phyloP scores from a whole-genome alignment of 2,888 invertebrate species.

The Perizoma affinitatum region DNA sequence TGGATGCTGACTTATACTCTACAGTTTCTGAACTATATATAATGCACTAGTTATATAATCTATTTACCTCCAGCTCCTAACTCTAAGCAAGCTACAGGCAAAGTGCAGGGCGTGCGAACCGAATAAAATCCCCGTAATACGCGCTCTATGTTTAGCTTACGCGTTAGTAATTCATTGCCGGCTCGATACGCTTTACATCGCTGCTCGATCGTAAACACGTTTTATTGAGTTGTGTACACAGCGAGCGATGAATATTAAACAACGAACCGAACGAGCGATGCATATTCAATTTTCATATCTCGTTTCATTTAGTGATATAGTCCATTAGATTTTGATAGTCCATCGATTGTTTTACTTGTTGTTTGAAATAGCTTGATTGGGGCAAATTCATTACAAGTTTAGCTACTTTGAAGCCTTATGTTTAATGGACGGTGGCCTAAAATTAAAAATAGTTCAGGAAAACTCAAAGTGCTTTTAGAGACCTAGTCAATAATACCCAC shows the following conservation, averaged over 20 bases:
- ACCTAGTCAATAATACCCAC: too few species aligned
- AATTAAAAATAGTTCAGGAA: too few species aligned
- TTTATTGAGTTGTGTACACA: constrained; percentile 68
- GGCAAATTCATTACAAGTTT: too few species aligned
- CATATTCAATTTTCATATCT: constrained; percentile 65
- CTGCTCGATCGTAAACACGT: constrained; percentile 66
- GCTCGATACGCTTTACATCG: constrained; percentile 57
- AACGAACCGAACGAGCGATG: constrained; percentile 51
- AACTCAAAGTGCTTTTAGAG: too few species aligned
- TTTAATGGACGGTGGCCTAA: too few species aligned
- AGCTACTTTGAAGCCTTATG: too few species aligned
- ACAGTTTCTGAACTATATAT: too few species aligned
- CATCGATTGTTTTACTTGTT: neutral
- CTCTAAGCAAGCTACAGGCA: constrained; percentile 9
- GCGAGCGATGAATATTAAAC: constrained; percentile 72
- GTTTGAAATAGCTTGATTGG: neutral
- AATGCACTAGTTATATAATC: too few species aligned
- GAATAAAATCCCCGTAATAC: constrained; percentile 38
- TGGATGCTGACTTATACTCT: too few species aligned
- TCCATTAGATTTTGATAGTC: constrained; percentile 22
- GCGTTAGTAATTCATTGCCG: constrained; percentile 60
- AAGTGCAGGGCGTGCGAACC: constrained; percentile 19
- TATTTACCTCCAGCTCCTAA: neutral
- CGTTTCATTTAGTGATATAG: constrained; percentile 26
- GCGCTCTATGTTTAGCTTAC: constrained; percentile 41